A percentile compares a stretch with the other conserved stretches of the same genome.
phyloP scores from a whole-genome alignment of 2,888 invertebrate species.

The Caradrina clavipalpis region DNA sequence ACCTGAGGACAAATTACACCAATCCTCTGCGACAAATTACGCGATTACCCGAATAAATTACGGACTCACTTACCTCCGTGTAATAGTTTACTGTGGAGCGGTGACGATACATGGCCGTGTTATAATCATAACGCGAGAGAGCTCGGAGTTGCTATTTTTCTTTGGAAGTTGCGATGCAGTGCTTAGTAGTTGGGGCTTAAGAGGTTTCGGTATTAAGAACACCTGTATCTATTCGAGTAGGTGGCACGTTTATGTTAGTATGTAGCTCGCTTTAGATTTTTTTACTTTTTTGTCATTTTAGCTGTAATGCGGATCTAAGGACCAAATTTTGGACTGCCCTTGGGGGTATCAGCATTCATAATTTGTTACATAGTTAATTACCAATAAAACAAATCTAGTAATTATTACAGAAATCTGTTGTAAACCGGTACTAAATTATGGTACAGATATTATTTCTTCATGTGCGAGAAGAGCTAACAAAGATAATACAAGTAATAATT shows the following conservation, averaged over 20 bases:
- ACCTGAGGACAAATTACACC: conserved; percentile 81
- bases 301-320: background rate
- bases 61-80: conserved; percentile 72
- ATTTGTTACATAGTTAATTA: too few species aligned
- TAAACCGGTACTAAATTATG: too few species aligned
- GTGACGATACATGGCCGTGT: conserved; percentile 68
- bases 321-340: background rate
- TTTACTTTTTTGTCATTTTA: background rate
- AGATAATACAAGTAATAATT: background rate
- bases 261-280: too few species aligned
- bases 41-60: conserved; percentile 85
- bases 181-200: conserved; percentile 35
- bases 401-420: too few species aligned
- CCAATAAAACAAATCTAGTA: too few species aligned
- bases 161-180: conserved; percentile 34
- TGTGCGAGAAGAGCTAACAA: background rate
- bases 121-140: conserved; percentile 62
- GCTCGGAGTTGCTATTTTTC: conserved; percentile 49
- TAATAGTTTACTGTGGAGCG: conserved; percentile 71
- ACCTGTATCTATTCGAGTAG: conserved; percentile 17
- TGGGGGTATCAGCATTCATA: background rate
- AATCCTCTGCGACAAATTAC: conserved; percentile 82
- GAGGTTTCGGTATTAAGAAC: conserved; percentile 33
- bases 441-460: background rate
- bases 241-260: background rate